Base-by-base conservation (phyloP, 2,113 vertebrate genomes). In the Xiphorhynchus elegans region DNA sequence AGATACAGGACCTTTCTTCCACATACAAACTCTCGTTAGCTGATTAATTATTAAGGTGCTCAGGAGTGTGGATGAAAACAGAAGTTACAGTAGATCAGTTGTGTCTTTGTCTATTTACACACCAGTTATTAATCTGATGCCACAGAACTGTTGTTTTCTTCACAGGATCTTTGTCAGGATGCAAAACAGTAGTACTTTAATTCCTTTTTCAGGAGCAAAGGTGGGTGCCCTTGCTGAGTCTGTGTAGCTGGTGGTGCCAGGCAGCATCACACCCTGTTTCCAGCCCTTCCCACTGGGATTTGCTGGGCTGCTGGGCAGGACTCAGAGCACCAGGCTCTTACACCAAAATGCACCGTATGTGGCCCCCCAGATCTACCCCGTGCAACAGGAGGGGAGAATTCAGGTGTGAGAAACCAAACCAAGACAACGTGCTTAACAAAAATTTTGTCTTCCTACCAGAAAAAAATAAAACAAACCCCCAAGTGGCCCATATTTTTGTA, bases 41-140 rank as follows among this genome's bases (percentile, higher is more conserved):
- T 6, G 90, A 95, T 84, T 77, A 69, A 52, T 89, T 17, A 42
- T 68, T 97, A 98, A 98, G 96, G 97, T 98, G 97, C 97, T 90
- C 84, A 12, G 76, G 94, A 89, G 82, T 88, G 95, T 90, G 87
- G 89, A 31, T 84, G 95, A 94, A 77, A 84, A 83, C 13, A 92
- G 89, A 72, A 72, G 91, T 68, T 80, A 24, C 55, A 69, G 78
- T 47, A 87, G 60, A 55, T 66, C 77, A 39, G 59, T 14, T 31
- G 73, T 13, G 92, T 49, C 49, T 11, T n/a, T 18, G 7, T 40
- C 95, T 90, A 87, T 91, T 83, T 85, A 77, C 89, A 96, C 67
- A 44, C 17, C 47, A 9, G 18, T 24, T 21, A 11, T 0, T 0
- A 53, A 26, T 3, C 52, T 12, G 25, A 4, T 1, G 29, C 50